Conservation (phyloP, 2,888 invertebrate species). For the Ectemnius lituratus region DNA sequence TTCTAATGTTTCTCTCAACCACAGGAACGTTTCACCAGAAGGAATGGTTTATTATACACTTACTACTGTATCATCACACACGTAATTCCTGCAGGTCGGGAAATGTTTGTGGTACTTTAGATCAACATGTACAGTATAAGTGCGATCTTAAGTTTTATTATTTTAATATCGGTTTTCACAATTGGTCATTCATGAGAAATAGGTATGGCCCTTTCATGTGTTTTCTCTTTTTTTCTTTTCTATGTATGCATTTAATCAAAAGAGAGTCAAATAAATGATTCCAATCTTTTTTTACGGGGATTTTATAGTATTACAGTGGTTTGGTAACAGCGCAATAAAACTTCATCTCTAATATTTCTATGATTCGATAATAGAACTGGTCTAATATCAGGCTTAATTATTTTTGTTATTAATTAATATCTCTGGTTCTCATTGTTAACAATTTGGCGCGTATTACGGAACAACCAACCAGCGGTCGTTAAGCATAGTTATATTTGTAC, state of each 20-base stretch:
- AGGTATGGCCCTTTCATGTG: conserved; percentile 35
- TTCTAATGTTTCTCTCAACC: conserved; percentile 37
- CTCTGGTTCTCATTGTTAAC: conserved; percentile 33
- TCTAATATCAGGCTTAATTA: conserved; percentile 31
- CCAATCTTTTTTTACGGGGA: neutral
- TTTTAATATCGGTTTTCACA: conserved; percentile 57
- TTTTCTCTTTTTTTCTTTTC: conserved; percentile 22
- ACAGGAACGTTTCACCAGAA: conserved; percentile 32
- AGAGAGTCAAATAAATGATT: conserved; percentile 40
- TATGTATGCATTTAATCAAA: neutral
- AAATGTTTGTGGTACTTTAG: conserved; percentile 51
- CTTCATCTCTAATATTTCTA: conserved; percentile 31
- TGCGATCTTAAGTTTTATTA: conserved; percentile 59
- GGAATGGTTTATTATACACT: conserved; percentile 30
- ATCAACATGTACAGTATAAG: conserved; percentile 57
- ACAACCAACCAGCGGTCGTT: conserved; percentile 42
- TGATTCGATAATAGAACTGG: conserved; percentile 9
- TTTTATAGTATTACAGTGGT: conserved; percentile 10
- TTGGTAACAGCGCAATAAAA: conserved; percentile 44
- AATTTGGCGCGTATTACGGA: conserved; percentile 39
- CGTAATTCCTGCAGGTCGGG: conserved; percentile 43
- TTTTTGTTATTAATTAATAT: conserved; percentile 25
- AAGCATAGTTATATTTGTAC: conserved; percentile 44
- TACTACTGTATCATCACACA: conserved; percentile 31
- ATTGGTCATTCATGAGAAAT: conserved; percentile 61